Evolutionary conservation across 2,888 invertebrate genomes (phyloP).

Genomic region (Heliconius ethilla): DNA sequence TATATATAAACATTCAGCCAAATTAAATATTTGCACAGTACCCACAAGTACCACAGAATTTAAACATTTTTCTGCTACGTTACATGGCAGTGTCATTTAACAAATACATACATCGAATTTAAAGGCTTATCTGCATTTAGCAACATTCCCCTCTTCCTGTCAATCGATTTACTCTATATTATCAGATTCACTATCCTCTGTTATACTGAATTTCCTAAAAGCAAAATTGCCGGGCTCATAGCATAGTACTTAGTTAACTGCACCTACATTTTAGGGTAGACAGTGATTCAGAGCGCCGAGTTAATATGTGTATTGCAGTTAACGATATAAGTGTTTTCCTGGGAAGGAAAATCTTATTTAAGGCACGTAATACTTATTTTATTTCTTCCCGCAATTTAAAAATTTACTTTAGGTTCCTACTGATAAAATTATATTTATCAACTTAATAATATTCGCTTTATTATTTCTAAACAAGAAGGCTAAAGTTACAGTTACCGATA

Average conservation of each 20-base stretch:
- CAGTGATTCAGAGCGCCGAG: conserved; percentile 56
- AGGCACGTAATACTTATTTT: conserved; percentile 71
- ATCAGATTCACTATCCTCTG: conserved; percentile 60
- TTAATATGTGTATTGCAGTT: conserved; percentile 50
- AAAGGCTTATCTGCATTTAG: conserved; percentile 48
- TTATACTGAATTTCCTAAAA: conserved; percentile 64
- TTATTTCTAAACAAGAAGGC: not conserved
- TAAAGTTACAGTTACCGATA: not conserved
- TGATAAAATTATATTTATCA: not conserved
- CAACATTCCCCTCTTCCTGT: conserved; percentile 55
- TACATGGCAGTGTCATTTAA: not conserved
- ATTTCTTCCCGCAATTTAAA: conserved; percentile 59
- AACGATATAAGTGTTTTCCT: conserved; percentile 57
- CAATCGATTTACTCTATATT: conserved; percentile 67
- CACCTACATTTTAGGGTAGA: conserved; percentile 52
- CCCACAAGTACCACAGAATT: not conserved
- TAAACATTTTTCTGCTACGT: not conserved
- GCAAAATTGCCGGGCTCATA: conserved; percentile 66
- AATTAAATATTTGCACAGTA: not conserved
- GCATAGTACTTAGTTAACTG: conserved; percentile 50
- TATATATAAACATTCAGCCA: not conserved
- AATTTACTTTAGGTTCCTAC: conserved; percentile 43
- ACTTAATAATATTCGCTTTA: no score
- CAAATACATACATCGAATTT: not conserved
- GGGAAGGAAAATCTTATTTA: conserved; percentile 71